These are phyloP conservation scores for Podocnemis expansa DNA, from an alignment of 2,113 vertebrate genomes.

Conservation along the genomic window DNA sequence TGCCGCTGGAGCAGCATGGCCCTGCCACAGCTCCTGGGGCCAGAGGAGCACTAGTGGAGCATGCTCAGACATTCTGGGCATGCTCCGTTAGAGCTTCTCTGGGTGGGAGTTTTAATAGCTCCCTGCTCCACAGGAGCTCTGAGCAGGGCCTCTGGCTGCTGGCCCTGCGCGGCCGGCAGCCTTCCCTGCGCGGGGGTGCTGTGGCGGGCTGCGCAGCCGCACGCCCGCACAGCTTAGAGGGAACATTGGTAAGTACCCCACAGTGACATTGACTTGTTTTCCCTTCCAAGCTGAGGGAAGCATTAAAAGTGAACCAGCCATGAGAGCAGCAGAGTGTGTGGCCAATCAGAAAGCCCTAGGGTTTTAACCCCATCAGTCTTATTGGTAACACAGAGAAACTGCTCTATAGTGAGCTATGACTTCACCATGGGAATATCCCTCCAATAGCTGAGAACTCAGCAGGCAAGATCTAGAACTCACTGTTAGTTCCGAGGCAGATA, in stretches of 20 bases:
- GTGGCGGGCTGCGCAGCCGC: no score
- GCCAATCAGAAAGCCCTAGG: neutral
- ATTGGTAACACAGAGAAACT: neutral
- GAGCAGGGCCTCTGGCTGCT: no score
- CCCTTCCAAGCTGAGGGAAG: neutral
- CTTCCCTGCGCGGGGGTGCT: no score
- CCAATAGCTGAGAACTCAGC: neutral
- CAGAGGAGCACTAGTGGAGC: no score
- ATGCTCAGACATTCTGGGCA: no score
- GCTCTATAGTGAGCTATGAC: neutral
- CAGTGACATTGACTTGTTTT: neutral
- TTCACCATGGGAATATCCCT: fast-evolving
- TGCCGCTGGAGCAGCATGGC: no score
- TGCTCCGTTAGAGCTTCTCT: no score
- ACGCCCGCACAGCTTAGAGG: no score
- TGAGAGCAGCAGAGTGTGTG: neutral
- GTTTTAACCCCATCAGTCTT: neutral
- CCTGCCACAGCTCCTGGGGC: no score
- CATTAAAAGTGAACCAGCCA: neutral
- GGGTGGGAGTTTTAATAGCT: no score
- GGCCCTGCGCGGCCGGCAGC: no score
- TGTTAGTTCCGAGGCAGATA: neutral
- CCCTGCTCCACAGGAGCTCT: no score
- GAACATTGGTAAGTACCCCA: neutral
- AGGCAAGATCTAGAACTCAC: neutral